phyloP scores from a whole-genome alignment of 2,113 vertebrate genomes.

The Marmota flaviventris region DNA sequence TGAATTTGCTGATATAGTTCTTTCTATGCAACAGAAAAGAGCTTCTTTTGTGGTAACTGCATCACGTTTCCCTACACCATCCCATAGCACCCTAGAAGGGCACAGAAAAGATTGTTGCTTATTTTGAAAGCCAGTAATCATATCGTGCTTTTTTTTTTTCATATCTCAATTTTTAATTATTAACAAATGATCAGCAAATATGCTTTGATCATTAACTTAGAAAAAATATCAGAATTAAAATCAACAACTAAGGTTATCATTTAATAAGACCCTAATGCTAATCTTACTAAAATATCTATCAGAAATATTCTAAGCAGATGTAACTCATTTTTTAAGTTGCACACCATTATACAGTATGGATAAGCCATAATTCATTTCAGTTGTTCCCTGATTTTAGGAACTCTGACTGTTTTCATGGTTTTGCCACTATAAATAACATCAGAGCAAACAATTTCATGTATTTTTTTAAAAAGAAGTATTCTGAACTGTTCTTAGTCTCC shows the following conservation, averaged over 20 bases:
- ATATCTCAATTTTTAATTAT: constrained; percentile 61
- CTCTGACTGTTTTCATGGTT: neutral
- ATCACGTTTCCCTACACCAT: constrained; percentile 82
- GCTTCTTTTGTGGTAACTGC: constrained; percentile 81
- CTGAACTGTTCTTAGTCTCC: constrained; percentile 38
- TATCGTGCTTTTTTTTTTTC: neutral
- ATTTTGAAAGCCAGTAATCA: constrained; percentile 78
- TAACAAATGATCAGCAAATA: constrained; percentile 77
- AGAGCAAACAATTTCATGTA: constrained; percentile 17
- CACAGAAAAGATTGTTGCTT: constrained; percentile 82
- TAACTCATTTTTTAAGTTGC: constrained; percentile 29
- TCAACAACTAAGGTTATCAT: constrained; percentile 52
- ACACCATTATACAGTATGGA: neutral
- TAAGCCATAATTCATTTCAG: neutral
- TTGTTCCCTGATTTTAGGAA: constrained; percentile 23
- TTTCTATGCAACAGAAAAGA: constrained; percentile 82
- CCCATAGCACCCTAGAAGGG: constrained; percentile 84
- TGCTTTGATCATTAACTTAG: constrained; percentile 74
- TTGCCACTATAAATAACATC: constrained; percentile 6
- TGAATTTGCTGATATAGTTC: constrained; percentile 82
- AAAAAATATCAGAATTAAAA: constrained; percentile 62
- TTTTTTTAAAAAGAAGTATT: constrained; percentile 47
- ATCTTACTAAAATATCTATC: constrained; percentile 59
- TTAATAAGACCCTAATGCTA: constrained; percentile 63
- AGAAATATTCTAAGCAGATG: constrained; percentile 56